phyloP scores from a whole-genome alignment of 2,888 invertebrate genomes.

The Phortica magna region DNA sequence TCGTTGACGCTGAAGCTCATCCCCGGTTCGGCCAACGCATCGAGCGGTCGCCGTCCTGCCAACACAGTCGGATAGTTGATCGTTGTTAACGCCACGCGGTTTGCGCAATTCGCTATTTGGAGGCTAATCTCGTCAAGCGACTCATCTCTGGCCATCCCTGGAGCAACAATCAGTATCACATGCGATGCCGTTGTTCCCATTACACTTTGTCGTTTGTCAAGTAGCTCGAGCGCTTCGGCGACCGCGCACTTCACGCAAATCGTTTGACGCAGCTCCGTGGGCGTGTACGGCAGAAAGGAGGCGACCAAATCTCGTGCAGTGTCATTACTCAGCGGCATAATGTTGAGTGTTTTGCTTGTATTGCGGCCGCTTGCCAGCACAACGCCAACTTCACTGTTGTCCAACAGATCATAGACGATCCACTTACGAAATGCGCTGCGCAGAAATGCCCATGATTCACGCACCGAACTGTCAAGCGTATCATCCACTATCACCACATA shows the following conservation, averaged over 20 bases:
- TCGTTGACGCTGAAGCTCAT: constrained; percentile 79
- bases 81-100: constrained; percentile 79
- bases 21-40: constrained; percentile 78
- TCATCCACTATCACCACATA: constrained; percentile 81
- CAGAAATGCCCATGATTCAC: constrained; percentile 82
- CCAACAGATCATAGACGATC: constrained; percentile 80
- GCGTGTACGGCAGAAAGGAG: constrained; percentile 79
- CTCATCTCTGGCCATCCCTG: constrained; percentile 79
- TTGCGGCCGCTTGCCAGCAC: constrained; percentile 67
- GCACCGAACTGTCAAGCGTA: constrained; percentile 80
- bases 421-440: constrained; percentile 81
- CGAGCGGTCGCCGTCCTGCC: constrained; percentile 76
- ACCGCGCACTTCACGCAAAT: constrained; percentile 77
- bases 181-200: constrained; percentile 79
- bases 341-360: constrained; percentile 70
- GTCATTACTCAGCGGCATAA: constrained; percentile 74
- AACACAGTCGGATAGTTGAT: constrained; percentile 80
- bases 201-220: constrained; percentile 76
- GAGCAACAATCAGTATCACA: constrained; percentile 80
- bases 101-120: constrained; percentile 29
- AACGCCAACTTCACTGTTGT: constrained; percentile 80
- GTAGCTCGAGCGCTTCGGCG: constrained; percentile 73
- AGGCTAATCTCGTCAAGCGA: constrained; percentile 73
- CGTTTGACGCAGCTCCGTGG: constrained; percentile 79
- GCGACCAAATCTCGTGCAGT: constrained; percentile 77